Percentiles rank a stretch among this genome's conserved stretches.
Evolutionary conservation across 2,888 invertebrate species (phyloP).

Genomic region (Clunio marinus): DNA sequence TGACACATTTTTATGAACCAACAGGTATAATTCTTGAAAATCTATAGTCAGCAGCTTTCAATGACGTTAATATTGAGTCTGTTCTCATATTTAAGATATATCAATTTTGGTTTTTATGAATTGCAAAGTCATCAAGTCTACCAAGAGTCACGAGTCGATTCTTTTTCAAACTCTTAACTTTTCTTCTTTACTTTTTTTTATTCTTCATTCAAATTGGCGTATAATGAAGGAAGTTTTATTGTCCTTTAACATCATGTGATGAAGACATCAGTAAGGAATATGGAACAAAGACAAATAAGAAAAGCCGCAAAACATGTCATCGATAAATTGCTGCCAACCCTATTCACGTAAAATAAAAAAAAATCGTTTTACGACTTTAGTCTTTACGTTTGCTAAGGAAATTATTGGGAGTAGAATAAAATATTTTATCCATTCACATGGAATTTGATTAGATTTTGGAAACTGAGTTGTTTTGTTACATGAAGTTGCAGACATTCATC

Average conservation of each 20-base stretch:
- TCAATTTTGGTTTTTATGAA: background rate
- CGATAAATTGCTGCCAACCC: slow-evolving; percentile 34
- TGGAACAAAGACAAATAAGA: background rate
- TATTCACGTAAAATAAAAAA: slow-evolving; percentile 22
- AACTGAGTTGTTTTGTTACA: too few relatives aligned
- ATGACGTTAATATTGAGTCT: slow-evolving; percentile 37
- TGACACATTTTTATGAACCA: background rate
- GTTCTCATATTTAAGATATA: slow-evolving; percentile 23
- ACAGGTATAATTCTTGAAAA: slow-evolving; percentile 24
- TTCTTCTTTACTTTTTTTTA: background rate
- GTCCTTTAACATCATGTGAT: background rate
- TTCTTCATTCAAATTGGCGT: background rate
- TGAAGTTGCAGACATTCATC: too few relatives aligned
- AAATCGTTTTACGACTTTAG: slow-evolving; percentile 31
- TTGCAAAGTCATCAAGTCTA: slow-evolving; percentile 8
- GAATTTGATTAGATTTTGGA: too few relatives aligned
- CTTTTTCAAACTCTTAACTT: background rate
- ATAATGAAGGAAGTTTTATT: background rate
- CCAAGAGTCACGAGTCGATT: background rate
- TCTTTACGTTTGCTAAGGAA: background rate
- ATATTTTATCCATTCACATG: too few relatives aligned
- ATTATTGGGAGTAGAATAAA: slow-evolving; percentile 9
- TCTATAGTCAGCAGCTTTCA: slow-evolving; percentile 31
- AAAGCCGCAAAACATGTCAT: slow-evolving; percentile 6
- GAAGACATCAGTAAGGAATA: background rate